Evolutionary conservation across 2,113 vertebrate species (phyloP).

Genomic region (Platichthys flesus): DNA sequence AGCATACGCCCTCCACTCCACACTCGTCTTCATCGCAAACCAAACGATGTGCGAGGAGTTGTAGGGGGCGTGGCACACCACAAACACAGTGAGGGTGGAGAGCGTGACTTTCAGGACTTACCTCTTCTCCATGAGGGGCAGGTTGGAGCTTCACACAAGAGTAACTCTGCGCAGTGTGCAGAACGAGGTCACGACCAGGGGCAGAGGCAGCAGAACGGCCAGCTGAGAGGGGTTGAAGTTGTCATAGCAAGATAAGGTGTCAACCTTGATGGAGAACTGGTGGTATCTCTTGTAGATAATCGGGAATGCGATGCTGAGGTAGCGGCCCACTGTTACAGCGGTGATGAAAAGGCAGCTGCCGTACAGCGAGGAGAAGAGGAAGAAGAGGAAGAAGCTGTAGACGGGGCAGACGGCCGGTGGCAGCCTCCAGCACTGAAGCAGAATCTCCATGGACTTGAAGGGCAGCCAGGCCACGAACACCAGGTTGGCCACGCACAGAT

Average conservation of each 20-base stretch:
- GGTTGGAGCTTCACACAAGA: constrained; percentile 76
- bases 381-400: constrained; percentile 74
- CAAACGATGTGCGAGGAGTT: constrained; percentile 84
- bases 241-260: constrained; percentile 73
- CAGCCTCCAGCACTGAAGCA: constrained; percentile 74
- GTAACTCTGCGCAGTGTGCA: constrained; percentile 82
- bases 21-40: constrained; percentile 51
- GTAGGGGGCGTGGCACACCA: constrained; percentile 86
- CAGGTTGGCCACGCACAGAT: constrained; percentile 82
- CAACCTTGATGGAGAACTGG: constrained; percentile 34
- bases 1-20: constrained; percentile 75
- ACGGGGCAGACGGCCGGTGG: constrained; percentile 77
- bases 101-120: constrained; percentile 78
- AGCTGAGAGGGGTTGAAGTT: constrained; percentile 79
- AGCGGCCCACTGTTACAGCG: constrained; percentile 81
- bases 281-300: constrained; percentile 85
- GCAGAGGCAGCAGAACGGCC: constrained; percentile 77
- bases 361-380: constrained; percentile 83
- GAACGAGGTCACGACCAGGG: constrained; percentile 76
- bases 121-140: constrained; percentile 72
- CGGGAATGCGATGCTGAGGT: constrained; percentile 85
- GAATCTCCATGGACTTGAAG: constrained; percentile 77
- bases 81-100: constrained; percentile 80
- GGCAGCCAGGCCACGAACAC: constrained; percentile 82
- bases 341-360: constrained; percentile 84